phyloP scores from a whole-genome alignment of 2,888 invertebrate genomes.

The Caenorhabditis sp. region DNA sequence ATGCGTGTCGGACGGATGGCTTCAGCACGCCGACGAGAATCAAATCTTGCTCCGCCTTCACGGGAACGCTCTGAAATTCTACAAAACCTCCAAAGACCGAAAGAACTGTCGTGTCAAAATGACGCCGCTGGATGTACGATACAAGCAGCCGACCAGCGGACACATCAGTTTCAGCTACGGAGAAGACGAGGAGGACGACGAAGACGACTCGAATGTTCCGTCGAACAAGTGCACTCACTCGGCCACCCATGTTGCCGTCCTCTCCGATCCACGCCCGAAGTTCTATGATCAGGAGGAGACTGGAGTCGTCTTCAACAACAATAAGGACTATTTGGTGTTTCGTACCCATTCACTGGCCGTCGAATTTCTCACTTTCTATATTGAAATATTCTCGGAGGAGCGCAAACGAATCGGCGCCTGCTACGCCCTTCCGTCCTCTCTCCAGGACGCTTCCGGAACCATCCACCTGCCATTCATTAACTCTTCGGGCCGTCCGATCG shows the following conservation, averaged over 20 bases:
- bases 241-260: constrained; percentile 63
- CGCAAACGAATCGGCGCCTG: constrained; percentile 67
- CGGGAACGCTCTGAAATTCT: constrained; percentile 77
- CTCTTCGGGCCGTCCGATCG: constrained; percentile 73
- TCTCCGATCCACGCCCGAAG: constrained; percentile 67
- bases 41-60: constrained; percentile 73
- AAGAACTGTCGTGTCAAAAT: constrained; percentile 72
- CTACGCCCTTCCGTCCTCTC: constrained; percentile 64
- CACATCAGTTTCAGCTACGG: constrained; percentile 55
- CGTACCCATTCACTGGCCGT: constrained; percentile 73
- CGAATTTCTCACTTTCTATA: constrained; percentile 71
- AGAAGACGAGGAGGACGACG: constrained; percentile 62
- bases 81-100: constrained; percentile 70
- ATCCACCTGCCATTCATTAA: constrained; percentile 74
- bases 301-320: constrained; percentile 71
- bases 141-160: constrained; percentile 49
- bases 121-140: constrained; percentile 76
- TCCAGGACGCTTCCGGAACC: constrained; percentile 73
- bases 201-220: constrained; percentile 43
- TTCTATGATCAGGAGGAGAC: constrained; percentile 67
- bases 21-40: constrained; percentile 72
- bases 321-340: constrained; percentile 72
- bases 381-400: constrained; percentile 68
- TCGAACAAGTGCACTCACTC: constrained; percentile 54
- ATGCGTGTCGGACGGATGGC: constrained; percentile 76